Evolutionary conservation across 2,888 invertebrate species (phyloP).

Genomic region (Chouioia cunea): DNA sequence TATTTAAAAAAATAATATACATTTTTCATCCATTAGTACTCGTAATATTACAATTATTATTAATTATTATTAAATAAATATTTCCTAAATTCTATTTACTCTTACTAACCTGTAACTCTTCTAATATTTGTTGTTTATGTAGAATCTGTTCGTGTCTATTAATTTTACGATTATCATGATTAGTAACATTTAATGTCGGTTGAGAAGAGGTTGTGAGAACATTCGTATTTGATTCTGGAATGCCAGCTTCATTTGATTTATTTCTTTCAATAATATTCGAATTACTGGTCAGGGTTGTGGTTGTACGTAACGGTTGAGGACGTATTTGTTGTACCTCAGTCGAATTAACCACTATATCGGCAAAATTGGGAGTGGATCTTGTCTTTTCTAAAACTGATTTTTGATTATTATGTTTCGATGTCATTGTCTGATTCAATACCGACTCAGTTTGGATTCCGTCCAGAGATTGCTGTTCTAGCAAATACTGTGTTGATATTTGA

Average conservation of each 20-base stretch:
- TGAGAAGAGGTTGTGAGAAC: slow-evolving; percentile 47
- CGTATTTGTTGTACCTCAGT: slow-evolving; percentile 73
- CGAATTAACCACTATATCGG: slow-evolving; percentile 71
- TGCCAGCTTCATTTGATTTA: slow-evolving; percentile 61
- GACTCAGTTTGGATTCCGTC: slow-evolving; percentile 60
- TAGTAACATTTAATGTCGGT: slow-evolving; percentile 47
- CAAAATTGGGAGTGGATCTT: slow-evolving; percentile 70
- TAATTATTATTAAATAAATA: no score
- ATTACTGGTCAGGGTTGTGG: slow-evolving; percentile 69
- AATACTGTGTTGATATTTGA: slow-evolving; percentile 69
- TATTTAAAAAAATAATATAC: no score
- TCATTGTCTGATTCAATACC: slow-evolving; percentile 61
- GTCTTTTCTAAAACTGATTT: slow-evolving; percentile 72
- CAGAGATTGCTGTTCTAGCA: slow-evolving; percentile 64
- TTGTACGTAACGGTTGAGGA: slow-evolving; percentile 64
- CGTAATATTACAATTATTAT: no score
- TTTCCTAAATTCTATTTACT: no score
- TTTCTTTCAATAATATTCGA: slow-evolving; percentile 69
- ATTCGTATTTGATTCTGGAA: slow-evolving; percentile 64
- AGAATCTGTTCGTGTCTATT: slow-evolving; percentile 74
- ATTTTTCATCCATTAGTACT: no score
- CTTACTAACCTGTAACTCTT: slow-evolving; percentile 70
- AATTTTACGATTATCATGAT: slow-evolving; percentile 59
- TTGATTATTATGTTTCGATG: slow-evolving; percentile 66
- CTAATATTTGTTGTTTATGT: slow-evolving; percentile 79